Evolutionary conservation across 1,140 invertebrate species (phyloP).

Genomic region (Zaprionus nigranus): DNA sequence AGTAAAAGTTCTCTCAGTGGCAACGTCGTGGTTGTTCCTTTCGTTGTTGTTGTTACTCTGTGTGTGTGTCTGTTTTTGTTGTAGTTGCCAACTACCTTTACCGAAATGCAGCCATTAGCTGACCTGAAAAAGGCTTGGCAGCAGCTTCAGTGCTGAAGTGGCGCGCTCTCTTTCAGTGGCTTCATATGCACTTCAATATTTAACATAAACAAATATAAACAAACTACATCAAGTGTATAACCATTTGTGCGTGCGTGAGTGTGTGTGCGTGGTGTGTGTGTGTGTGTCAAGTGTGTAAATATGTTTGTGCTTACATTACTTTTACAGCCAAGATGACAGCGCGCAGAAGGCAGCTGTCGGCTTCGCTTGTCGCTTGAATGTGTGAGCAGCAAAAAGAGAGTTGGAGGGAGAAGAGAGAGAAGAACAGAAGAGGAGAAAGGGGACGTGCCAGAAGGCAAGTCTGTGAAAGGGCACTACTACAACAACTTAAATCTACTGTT

Average conservation of each 20-base stretch:
- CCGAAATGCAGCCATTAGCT: conserved; percentile 73
- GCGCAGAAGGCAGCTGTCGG: conserved; percentile 28
- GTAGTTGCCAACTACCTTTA: conserved; percentile 44
- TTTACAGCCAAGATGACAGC: conserved; percentile 39
- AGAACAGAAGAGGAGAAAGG: too few species aligned
- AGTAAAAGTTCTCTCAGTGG: conserved; percentile 65
- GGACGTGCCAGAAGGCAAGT: neutral
- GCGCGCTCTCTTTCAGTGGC: conserved; percentile 48
- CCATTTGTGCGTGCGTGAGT: conserved; percentile 32
- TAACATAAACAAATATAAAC: conserved; percentile 74
- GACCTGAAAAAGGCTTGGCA: conserved; percentile 61
- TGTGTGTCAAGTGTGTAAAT: conserved; percentile 34
- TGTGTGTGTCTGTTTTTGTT: conserved; percentile 35
- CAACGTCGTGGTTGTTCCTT: conserved; percentile 38
- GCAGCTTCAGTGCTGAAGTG: conserved; percentile 41
- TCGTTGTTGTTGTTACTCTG: conserved; percentile 29
- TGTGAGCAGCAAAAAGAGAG: neutral
- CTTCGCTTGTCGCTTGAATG: conserved; percentile 1
- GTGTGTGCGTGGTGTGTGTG: conserved; percentile 21
- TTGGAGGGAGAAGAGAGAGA: neutral
- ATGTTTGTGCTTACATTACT: conserved; percentile 30
- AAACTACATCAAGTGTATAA: conserved; percentile 57
- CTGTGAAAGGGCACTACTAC: neutral
- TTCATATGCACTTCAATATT: conserved; percentile 72
- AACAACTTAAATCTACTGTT: neutral